phyloP scores from a whole-genome alignment of 23 tunicate genomes.

The Aplidium turbinatum region DNA sequence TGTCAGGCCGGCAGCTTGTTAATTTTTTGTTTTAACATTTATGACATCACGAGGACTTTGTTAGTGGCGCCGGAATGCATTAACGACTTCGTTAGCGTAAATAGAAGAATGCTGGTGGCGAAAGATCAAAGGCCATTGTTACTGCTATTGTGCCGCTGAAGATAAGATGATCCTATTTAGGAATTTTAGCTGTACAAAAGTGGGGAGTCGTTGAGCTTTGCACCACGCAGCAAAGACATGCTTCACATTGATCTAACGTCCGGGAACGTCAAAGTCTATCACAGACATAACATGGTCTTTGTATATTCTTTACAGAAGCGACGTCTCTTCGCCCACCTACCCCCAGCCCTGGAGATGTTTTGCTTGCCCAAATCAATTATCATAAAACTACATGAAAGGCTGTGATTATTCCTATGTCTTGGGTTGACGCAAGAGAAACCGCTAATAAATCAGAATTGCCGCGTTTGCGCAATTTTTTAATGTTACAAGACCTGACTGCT shows the following conservation, averaged over 20 bases:
- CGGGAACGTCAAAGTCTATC: too few species aligned
- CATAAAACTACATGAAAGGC: slow-evolving; percentile 1
- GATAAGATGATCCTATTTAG: slow-evolving; percentile 6
- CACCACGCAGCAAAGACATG: too few species aligned
- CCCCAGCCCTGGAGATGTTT: too few species aligned
- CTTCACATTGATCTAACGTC: too few species aligned
- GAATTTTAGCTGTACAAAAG: slow-evolving; percentile 33
- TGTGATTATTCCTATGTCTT: neutral
- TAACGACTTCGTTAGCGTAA: slow-evolving; percentile 17
- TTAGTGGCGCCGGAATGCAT: slow-evolving; percentile 13
- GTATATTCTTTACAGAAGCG: too few species aligned
- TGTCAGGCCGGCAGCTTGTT: neutral
- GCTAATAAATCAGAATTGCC: slow-evolving; percentile 23
- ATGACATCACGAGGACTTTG: slow-evolving; percentile 13
- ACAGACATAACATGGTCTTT: too few species aligned
- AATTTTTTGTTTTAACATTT: slow-evolving; percentile 1
- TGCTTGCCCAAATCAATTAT: slow-evolving; percentile 12
- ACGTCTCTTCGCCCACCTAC: too few species aligned
- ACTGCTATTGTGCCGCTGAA: neutral
- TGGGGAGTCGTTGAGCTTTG: too few species aligned
- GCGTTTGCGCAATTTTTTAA: neutral
- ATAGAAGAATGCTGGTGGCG: neutral
- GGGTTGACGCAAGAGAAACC: neutral
- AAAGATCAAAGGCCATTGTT: slow-evolving; percentile 36
- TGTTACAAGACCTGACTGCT: neutral